A percentile compares a stretch with the other conserved stretches of the same genome.
These are phyloP conservation scores for Pseudanteris insignis DNA, from an alignment of 2,888 invertebrate species.

Conservation along the genomic window DNA sequence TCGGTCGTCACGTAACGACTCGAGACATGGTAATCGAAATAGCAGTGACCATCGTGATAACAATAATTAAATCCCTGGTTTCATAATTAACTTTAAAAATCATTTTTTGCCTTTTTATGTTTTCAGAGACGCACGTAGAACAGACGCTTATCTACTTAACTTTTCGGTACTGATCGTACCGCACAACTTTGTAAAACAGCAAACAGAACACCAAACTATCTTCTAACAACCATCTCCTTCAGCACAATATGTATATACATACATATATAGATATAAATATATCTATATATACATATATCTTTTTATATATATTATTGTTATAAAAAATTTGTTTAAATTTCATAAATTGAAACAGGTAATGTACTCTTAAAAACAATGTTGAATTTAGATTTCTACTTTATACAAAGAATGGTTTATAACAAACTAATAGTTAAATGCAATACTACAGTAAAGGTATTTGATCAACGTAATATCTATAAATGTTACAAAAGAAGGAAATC, in stretches of 20 bases:
- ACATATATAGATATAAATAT: conserved; percentile 30
- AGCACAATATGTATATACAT: conserved; percentile 44
- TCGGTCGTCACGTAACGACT: conserved; percentile 35
- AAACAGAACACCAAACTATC: conserved; percentile 64
- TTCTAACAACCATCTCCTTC: conserved; percentile 58
- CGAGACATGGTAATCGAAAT: conserved; percentile 36
- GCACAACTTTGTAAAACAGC: conserved; percentile 61
- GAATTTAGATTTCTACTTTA: conserved; percentile 34
- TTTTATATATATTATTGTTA: conserved; percentile 36
- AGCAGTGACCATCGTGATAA: conserved; percentile 46
- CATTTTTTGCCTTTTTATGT: neutral
- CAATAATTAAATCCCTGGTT: conserved; percentile 45
- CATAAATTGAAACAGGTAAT: conserved; percentile 52
- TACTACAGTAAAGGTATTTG: conserved; percentile 2
- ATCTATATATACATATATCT: conserved; percentile 35
- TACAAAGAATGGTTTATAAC: conserved; percentile 29
- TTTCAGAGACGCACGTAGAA: conserved; percentile 40
- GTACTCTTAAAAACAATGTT: conserved; percentile 54
- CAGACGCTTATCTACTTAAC: conserved; percentile 41
- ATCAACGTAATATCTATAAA: conserved; percentile 2
- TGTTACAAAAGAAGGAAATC: neutral
- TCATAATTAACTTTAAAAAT: conserved; percentile 4
- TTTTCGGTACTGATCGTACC: conserved; percentile 46
- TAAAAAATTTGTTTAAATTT: conserved; percentile 7
- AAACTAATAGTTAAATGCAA: conserved; percentile 30